Evolutionary conservation across 2,888 invertebrate species (phyloP), one percentile per base, ranked within the genome.

Genomic region (Mallateleia sp.): DNA sequence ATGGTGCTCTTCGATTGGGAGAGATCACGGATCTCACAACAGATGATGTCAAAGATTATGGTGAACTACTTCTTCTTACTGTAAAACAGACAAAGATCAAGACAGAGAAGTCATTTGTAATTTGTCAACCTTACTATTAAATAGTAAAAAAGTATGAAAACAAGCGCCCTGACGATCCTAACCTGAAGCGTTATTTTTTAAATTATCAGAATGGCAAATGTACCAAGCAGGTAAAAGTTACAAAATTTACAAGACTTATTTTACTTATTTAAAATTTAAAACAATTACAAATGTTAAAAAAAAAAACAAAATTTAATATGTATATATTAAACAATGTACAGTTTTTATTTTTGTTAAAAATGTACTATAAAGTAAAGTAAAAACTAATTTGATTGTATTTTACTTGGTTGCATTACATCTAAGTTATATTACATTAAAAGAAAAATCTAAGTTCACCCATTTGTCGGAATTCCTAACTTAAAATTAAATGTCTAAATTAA

Each of bases 191-290:
- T 4, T 69, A 34, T 9, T n/a, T 69, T 50, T 28, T 69, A 9
- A 69, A 69, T 34, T 69, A 52, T 69, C 69, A 45, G 4, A n/a
- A 15, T n/a, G 60, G 74, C 20, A 72, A 72, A 45, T 74, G 74
- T 34, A 74, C 74, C 0, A 32, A 20, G 34, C 74, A 74, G 50
- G 74, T 74, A 74, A 50, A 47, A 47, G 18, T 18, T 47, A 47
- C 18, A 47, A 45, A 45, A 45, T 45, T n/a, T 45, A 45, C 45
- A 45, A 45, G 14, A 45, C 45, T 45, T 45, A 14, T 14, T 45
- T 45, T 45, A 45, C 45, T 45, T 45, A 45, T 45, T 45, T 45
- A 14, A 45, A 45, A 45, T 45, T 45, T n/a, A 45, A 14, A 45
- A 45, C 5, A 45, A 45, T 14, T 45, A 45, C 15, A 45, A 45